These are phyloP conservation scores for Tiliacea citrago DNA, from an alignment of 2,888 invertebrate species.

Conservation along the genomic window DNA sequence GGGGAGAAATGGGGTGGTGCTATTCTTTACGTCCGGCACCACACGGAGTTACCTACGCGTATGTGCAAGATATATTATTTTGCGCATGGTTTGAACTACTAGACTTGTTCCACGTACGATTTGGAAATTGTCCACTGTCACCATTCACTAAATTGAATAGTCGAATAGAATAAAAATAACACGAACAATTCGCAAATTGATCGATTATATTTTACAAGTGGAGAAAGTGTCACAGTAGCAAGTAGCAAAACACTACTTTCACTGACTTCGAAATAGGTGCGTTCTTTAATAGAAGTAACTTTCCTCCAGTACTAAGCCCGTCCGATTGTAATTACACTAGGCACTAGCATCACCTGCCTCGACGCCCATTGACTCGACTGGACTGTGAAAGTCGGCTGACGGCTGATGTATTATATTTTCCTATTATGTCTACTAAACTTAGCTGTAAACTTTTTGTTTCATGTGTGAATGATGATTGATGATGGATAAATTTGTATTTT, in stretches of 20 bases:
- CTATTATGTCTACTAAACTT: slow-evolving; percentile 15
- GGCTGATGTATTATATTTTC: slow-evolving; percentile 11
- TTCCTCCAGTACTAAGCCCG: slow-evolving; percentile 65
- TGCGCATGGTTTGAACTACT: too few relatives aligned
- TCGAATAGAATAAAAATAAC: slow-evolving; percentile 34
- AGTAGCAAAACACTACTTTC: slow-evolving; percentile 77
- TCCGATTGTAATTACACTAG: slow-evolving; percentile 56
- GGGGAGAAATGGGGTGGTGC: too few relatives aligned
- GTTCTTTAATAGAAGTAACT: slow-evolving; percentile 67
- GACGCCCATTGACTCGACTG: slow-evolving; percentile 30
- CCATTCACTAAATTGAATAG: slow-evolving; percentile 9
- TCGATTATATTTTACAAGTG: slow-evolving; percentile 67
- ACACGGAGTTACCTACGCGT: too few relatives aligned
- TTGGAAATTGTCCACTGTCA: background rate
- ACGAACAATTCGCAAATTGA: slow-evolving; percentile 59
- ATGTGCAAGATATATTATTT: background rate
- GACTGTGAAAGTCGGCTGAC: slow-evolving; percentile 57
- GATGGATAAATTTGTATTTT: slow-evolving; percentile 2
- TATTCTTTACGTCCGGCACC: too few relatives aligned
- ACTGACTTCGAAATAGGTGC: slow-evolving; percentile 71
- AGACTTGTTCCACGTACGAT: background rate
- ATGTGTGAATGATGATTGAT: slow-evolving; percentile 35
- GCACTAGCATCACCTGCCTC: slow-evolving; percentile 33
- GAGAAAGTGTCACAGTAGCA: slow-evolving; percentile 82
- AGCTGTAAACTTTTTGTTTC: slow-evolving; percentile 24